Percentiles rank a stretch among this genome's conserved stretches.
These are phyloP conservation scores for Clupea harengus DNA, from an alignment of 2,113 vertebrate species.

Conservation along the genomic window DNA sequence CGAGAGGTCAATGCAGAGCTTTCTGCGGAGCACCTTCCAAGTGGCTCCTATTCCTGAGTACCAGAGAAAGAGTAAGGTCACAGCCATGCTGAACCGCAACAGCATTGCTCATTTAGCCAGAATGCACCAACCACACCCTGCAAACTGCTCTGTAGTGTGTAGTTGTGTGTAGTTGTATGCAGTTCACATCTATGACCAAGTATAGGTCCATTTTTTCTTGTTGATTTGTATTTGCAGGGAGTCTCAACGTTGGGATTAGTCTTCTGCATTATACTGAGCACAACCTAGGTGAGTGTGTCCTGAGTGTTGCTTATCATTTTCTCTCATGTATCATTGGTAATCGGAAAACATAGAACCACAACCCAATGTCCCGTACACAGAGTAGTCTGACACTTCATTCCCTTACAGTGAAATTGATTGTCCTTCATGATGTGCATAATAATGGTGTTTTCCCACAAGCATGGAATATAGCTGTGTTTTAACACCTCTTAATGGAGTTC, in stretches of 20 bases:
- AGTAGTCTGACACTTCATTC: too few relatives aligned
- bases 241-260: conserved; percentile 60
- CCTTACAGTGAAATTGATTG: too few relatives aligned
- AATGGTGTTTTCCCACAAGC: background rate
- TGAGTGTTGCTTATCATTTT: background rate
- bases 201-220: background rate
- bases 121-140: background rate
- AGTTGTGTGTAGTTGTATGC: background rate
- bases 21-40: conserved; percentile 53
- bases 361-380: background rate
- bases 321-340: background rate
- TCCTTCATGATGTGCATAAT: too few relatives aligned
- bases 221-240: conserved; percentile 49
- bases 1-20: conserved; percentile 41
- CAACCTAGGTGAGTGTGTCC: conserved; percentile 62
- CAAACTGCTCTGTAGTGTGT: background rate
- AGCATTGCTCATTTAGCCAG: background rate
- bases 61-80: conserved; percentile 64
- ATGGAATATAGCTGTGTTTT: background rate
- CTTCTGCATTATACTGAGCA: conserved; percentile 65
- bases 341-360: background rate
- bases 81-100: background rate
- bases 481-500: background rate
- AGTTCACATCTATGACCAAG: background rate
- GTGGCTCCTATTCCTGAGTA: conserved; percentile 57